Evolutionary conservation across 2,797 vertebrate genomes (phyloP).

Genomic region (Pantherophis vulpinus): DNA sequence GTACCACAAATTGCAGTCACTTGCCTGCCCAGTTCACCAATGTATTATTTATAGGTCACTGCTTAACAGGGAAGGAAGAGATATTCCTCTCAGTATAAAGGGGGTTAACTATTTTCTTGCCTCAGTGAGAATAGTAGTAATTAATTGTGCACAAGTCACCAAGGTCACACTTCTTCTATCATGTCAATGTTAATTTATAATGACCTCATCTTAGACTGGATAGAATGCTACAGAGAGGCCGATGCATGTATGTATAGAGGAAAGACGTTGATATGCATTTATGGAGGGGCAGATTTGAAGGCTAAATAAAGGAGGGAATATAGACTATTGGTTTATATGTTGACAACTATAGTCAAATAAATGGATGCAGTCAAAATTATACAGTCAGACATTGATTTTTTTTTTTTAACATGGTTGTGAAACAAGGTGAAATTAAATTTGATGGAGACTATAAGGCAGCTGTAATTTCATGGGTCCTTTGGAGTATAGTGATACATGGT

Average conservation of each 20-base stretch:
- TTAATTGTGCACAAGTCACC: constrained; percentile 32
- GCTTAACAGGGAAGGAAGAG: constrained; percentile 14
- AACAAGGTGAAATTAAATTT: constrained; percentile 23
- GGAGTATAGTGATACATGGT: not conserved
- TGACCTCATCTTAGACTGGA: constrained; percentile 13
- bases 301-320: not conserved
- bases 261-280: not conserved
- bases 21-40: not conserved
- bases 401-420: not conserved
- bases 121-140: not conserved
- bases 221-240: not conserved
- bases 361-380: not conserved
- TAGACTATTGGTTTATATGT: not conserved
- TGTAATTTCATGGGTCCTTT: constrained; percentile 16
- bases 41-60: constrained; percentile 32
- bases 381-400: not conserved
- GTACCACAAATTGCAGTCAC: not conserved
- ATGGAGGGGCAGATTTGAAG: not conserved
- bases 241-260: not conserved
- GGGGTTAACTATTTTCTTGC: constrained; percentile 26
- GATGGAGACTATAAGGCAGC: constrained; percentile 12
- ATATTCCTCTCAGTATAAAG: not conserved
- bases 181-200: not conserved
- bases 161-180: constrained; percentile 28
- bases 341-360: not conserved